These are phyloP conservation scores for Leptatherina wallacei DNA, from an alignment of 2,797 vertebrate species.

Conservation along the genomic window DNA sequence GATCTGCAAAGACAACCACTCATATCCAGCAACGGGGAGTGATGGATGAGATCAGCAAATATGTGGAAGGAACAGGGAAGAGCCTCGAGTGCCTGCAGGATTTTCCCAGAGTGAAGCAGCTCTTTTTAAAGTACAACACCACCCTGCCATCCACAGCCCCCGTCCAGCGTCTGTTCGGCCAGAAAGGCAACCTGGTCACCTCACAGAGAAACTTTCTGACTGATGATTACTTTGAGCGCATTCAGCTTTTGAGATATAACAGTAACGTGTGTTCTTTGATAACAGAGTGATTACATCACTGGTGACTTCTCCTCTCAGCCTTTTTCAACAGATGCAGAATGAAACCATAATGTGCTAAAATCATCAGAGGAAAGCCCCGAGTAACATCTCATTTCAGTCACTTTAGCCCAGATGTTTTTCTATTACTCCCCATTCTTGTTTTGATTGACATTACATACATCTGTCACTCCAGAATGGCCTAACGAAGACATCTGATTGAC, in stretches of 20 bases:
- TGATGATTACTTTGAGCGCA: slow-evolving; percentile 81
- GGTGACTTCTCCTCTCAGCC: slow-evolving; percentile 12
- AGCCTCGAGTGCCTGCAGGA: slow-evolving; percentile 81
- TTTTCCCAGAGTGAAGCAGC: slow-evolving; percentile 80
- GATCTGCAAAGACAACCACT: slow-evolving; percentile 61
- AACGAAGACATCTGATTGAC: slow-evolving; percentile 32
- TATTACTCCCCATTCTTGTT: slow-evolving; percentile 25
- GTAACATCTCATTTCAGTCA: slow-evolving; percentile 33
- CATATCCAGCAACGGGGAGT: slow-evolving; percentile 68
- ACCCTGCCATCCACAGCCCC: slow-evolving; percentile 80
- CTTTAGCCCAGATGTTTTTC: slow-evolving; percentile 37
- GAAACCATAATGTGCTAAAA: slow-evolving; percentile 47
- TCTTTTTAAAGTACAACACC: slow-evolving; percentile 83
- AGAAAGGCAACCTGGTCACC: slow-evolving; percentile 76
- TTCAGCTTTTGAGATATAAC: slow-evolving; percentile 83
- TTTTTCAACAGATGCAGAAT: slow-evolving; percentile 54
- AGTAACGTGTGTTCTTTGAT: slow-evolving; percentile 63
- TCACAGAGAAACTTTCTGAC: slow-evolving; percentile 78
- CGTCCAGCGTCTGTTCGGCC: slow-evolving; percentile 80
- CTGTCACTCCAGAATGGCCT: slow-evolving; percentile 29
- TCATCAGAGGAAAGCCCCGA: slow-evolving; percentile 30
- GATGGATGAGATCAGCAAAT: slow-evolving; percentile 78
- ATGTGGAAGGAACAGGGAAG: slow-evolving; percentile 80
- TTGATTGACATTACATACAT: slow-evolving; percentile 28
- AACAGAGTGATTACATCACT: slow-evolving; percentile 36